Base-by-base conservation (phyloP, 2,113 vertebrate species). In the Prolemur simus region DNA sequence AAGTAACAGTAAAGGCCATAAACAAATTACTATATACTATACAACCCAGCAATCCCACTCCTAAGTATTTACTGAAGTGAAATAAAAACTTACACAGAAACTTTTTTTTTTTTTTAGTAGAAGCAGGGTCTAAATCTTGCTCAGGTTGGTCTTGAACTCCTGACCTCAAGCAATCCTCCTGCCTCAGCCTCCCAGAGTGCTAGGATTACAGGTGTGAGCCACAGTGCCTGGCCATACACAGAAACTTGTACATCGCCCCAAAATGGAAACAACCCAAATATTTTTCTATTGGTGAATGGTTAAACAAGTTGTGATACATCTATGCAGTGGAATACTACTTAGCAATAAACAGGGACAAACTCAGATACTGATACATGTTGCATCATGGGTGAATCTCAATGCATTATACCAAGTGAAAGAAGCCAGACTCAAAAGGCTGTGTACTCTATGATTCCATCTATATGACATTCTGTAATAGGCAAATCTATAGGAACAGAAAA, bases 1-100 rank as follows among this genome's bases (percentile, higher is more conserved):
- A 52, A 47, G 27, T 83, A 94, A 42, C 68, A 66, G 39, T 89
- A 96, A 92, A 96, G 60, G 10, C 27, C 17, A 37, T 68, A 21
- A n/a, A 73, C 66, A 85, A 68, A 49, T 85, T 85, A 68, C 82
- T 32, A 8, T 37, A 56, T 85, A 68, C 82, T 32, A 6, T 37
- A 56, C 20, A 83, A 84, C 10, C 10, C 58, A 96, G 60, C 18
- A 88, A 3, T 93, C 58, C 39, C 47, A 56, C 5, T 92, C 47
- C 13, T 93, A 64, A 6, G 10, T 83, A 83, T 95, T 97, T 96
- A 80, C 34, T 23, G 34, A 94, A 52, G 27, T 90, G 69, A 95
- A 78, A 82, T 52, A 63, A 77, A 87, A 96, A 68, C 69, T 78
- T 64, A 64, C 32, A 29, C 25, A 84, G n/a, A 84, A 91, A 69